Evolutionary conservation across 2,797 vertebrate genomes (phyloP), one percentile per base, ranked within the genome.

Genomic region (Bovichtus variegatus): DNA sequence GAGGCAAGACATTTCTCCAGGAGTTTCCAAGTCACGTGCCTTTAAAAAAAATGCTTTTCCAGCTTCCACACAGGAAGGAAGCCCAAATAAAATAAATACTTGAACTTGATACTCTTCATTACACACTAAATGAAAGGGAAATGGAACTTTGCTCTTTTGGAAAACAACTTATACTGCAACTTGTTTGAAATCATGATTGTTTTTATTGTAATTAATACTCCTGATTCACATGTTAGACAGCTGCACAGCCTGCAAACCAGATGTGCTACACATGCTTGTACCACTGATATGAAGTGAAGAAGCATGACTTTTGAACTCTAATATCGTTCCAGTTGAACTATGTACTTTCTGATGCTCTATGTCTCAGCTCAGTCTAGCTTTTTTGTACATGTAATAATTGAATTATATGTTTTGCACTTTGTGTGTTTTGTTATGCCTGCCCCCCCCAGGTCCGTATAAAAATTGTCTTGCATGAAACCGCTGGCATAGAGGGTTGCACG

Each of bases 231-330:
- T 62, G 40, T 49, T 36, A 43, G 23, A 74, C 63, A 76, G 62
- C 47, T 72, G 44, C 59, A 53, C 6, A 72, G 18, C 4, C 60
- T 55, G 11, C n/a, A 44, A 73, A 63, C 70, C 49, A 72, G 55
- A 71, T 31, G 40, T 34, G 6, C 2, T 12, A 58, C 41, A 59
- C 51, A 80, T 65, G 1, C 9, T 38, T 47, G 36, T 18, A 67
- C 38, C 31, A 13, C 6, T 23, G 6, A 15, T 34, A 10, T 27
- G n/a, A 64, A 54, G n/a, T 29, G 0, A 68, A 9, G 4, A 69
- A 49, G 51, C 3, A 54, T 16, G 34, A 23, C 15, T 18, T 12
- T 54, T 4, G 3, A n/a, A 34, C 29, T 21, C 5, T 43, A 21
- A 67, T 27, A 21, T n/a, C 25, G 16, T 27, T 55, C 3, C 27